Evolutionary conservation across 1,140 invertebrate genomes (phyloP).

Genomic region (Drosophila virilis): DNA sequence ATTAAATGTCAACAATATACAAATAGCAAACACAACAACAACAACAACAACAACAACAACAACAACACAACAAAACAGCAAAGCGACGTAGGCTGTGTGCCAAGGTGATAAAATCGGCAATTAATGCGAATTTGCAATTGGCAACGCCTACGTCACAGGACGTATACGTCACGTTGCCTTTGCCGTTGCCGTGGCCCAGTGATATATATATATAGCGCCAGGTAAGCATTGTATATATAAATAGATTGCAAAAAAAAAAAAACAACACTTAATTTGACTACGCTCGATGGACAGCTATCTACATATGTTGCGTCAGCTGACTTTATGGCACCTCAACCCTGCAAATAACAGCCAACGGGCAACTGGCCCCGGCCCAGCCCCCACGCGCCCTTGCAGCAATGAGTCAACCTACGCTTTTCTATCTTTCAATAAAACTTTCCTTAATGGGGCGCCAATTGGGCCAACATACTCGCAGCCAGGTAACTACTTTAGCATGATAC

Average conservation of each 20-base stretch:
- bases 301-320: constrained; percentile 26
- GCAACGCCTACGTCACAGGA: constrained; percentile 59
- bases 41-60: no score
- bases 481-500: not conserved
- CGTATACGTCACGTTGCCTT: constrained; percentile 60
- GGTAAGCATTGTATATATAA: constrained; percentile 13
- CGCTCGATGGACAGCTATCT: not conserved
- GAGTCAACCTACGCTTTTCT: constrained; percentile 21
- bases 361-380: not conserved
- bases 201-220: constrained; percentile 46
- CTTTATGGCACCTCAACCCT: constrained; percentile 17
- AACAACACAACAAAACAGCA: no score
- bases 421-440: not conserved
- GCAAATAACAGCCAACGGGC: not conserved
- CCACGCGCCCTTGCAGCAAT: not conserved
- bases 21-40: not conserved
- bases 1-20: constrained; percentile 45
- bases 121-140: constrained; percentile 64
- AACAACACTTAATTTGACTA: constrained; percentile 5
- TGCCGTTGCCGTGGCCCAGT: constrained; percentile 1
- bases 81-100: constrained; percentile 7
- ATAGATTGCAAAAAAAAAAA: constrained; percentile 15
- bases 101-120: constrained; percentile 54
- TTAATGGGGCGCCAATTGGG: not conserved
- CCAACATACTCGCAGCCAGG: not conserved